These are phyloP conservation scores for Drosophila tani DNA, from an alignment of 1,140 invertebrate genomes.

Conservation along the genomic window DNA sequence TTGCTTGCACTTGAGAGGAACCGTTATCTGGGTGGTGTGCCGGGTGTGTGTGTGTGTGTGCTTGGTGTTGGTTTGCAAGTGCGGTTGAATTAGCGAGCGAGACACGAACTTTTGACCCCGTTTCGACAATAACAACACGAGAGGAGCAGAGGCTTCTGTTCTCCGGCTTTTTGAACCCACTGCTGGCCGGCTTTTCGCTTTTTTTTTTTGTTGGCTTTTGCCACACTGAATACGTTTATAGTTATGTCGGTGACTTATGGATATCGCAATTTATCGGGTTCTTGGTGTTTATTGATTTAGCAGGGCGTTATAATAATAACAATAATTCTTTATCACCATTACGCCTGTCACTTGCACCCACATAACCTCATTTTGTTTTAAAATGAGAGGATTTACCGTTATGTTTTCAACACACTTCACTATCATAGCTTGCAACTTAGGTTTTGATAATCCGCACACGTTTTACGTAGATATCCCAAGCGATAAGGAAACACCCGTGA, in stretches of 20 bases:
- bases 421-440: conserved; percentile 1
- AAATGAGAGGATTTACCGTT: background rate
- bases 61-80: conserved; percentile 26
- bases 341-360: conserved; percentile 38
- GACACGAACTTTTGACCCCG: conserved; percentile 82
- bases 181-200: conserved; percentile 41
- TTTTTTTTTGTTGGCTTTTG: conserved; percentile 44
- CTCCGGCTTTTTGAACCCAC: conserved; percentile 39
- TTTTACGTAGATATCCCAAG: conserved; percentile 26
- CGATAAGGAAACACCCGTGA: conserved; percentile 26
- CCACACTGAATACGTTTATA: conserved; percentile 34
- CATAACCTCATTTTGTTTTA: background rate
- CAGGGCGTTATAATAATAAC: conserved; percentile 13
- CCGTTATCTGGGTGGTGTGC: conserved; percentile 26
- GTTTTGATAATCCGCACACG: conserved; percentile 43
- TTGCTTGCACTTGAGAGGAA: conserved; percentile 69
- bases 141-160: conserved; percentile 30
- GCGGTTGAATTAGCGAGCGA: conserved; percentile 69
- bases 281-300: conserved; percentile 56
- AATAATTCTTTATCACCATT: conserved; percentile 37
- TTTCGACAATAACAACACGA: conserved; percentile 68
- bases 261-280: background rate
- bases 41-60: conserved; percentile 13
- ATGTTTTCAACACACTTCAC: conserved; percentile 8
- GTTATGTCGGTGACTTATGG: conserved; percentile 25